Conservation (phyloP, 2,888 invertebrate species). For the Himalopsyche japonica region DNA sequence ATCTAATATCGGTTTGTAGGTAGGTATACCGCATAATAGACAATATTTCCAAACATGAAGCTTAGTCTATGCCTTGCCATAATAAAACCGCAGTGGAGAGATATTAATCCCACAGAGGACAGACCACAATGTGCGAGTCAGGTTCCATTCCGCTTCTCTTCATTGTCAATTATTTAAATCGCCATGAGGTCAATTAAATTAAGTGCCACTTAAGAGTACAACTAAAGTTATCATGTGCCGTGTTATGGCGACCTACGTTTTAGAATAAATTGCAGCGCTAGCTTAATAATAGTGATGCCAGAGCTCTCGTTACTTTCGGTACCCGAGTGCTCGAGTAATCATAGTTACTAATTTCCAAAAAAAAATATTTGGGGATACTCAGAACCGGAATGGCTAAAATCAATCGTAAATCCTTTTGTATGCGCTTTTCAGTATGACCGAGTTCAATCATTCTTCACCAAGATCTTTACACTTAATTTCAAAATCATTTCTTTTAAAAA, state of each 20-base stretch:
- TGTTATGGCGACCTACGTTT: neutral
- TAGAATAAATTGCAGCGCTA: neutral
- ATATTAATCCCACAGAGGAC: neutral
- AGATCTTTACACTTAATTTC: too few relatives aligned
- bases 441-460: too few relatives aligned
- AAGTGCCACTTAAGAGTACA: slow-evolving; percentile 29
- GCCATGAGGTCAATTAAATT: slow-evolving; percentile 37
- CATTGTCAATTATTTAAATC: slow-evolving; percentile 38
- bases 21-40: neutral
- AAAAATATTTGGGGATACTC: too few relatives aligned
- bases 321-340: too few relatives aligned
- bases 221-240: slow-evolving; percentile 6
- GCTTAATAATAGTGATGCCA: neutral
- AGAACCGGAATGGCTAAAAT: too few relatives aligned
- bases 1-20: too few relatives aligned
- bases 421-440: too few relatives aligned
- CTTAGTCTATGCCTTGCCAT: neutral
- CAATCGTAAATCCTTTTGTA: too few relatives aligned
- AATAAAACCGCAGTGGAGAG: neutral
- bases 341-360: too few relatives aligned
- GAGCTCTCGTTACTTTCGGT: too few relatives aligned
- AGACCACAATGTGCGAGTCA: neutral
- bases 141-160: slow-evolving; percentile 13
- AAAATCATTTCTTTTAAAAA: too few relatives aligned
- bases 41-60: neutral